A percentile compares a stretch with the other conserved stretches of the same genome.
Conservation (phyloP, 2,888 invertebrate species). For the Xestoiulus laeticollis region DNA sequence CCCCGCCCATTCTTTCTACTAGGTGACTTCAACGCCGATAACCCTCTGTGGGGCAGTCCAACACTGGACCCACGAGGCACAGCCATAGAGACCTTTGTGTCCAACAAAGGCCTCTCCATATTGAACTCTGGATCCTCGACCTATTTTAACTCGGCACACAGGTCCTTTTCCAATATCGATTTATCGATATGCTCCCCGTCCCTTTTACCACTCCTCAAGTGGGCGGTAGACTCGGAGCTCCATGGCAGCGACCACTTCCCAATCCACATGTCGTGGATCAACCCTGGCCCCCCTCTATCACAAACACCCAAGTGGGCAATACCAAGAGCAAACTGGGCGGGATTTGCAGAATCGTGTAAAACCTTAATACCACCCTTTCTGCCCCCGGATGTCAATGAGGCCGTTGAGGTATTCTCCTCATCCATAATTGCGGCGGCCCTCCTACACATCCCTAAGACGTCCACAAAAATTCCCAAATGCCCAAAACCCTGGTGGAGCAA, state of each 20-base stretch:
- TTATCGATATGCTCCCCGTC: background rate
- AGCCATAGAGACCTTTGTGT: background rate
- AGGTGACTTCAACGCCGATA: background rate
- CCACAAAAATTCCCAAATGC: background rate
- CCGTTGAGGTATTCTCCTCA: background rate
- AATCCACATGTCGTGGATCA: background rate
- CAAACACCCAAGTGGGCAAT: too few relatives aligned
- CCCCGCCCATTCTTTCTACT: background rate
- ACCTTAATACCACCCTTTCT: too few relatives aligned
- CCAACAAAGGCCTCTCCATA: background rate
- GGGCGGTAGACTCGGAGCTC: constrained; percentile 63
- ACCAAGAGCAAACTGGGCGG: background rate
- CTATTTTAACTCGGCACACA: background rate
- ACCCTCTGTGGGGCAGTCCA: background rate
- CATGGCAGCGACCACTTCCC: background rate
- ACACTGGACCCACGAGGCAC: background rate
- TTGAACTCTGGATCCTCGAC: background rate
- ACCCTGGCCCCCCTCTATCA: background rate
- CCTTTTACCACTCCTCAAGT: background rate
- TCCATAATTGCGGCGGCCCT: background rate
- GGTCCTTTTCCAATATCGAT: background rate
- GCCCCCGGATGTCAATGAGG: background rate
- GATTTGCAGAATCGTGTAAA: background rate
- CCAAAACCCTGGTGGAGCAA: background rate
- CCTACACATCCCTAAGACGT: background rate